These are phyloP conservation scores for Cynopterus brachyotis DNA, from an alignment of 2,113 vertebrate species.

Conservation along the genomic window DNA sequence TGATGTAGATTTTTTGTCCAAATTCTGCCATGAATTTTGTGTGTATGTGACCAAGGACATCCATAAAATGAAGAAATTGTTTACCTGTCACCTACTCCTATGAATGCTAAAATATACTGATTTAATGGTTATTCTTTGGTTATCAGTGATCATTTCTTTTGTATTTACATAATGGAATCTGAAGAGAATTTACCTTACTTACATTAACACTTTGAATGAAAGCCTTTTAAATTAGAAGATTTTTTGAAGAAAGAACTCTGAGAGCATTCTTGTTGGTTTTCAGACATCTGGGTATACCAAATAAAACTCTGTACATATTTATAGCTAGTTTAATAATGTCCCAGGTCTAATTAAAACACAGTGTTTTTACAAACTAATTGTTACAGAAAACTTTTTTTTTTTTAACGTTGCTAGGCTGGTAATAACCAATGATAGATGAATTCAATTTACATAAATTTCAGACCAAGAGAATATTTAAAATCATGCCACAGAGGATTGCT, in stretches of 20 bases:
- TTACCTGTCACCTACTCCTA: not conserved
- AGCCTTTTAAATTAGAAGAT: conserved; percentile 25
- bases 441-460: conserved; percentile 99
- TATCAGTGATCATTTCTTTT: not conserved
- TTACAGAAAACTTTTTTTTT: conserved; percentile 88
- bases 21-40: not conserved
- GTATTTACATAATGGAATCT: not conserved
- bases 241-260: conserved; percentile 43
- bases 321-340: conserved; percentile 82
- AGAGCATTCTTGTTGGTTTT: conserved; percentile 55
- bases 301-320: conserved; percentile 86
- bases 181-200: conserved; percentile 43
- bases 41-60: not conserved
- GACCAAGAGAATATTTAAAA: conserved; percentile 94
- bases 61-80: conserved; percentile 9
- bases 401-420: conserved; percentile 89
- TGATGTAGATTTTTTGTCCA: not conserved
- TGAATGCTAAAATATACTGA: not conserved
- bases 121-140: not conserved
- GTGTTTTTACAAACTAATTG: conserved; percentile 93
- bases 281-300: conserved; percentile 61
- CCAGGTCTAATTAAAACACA: conserved; percentile 93
- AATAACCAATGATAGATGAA: conserved; percentile 96
- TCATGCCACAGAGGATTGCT: conserved; percentile 95
- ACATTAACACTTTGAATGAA: conserved; percentile 51